Evolutionary conservation across 2,888 invertebrate species (phyloP).

Genomic region (Stomorhina lunata): DNA sequence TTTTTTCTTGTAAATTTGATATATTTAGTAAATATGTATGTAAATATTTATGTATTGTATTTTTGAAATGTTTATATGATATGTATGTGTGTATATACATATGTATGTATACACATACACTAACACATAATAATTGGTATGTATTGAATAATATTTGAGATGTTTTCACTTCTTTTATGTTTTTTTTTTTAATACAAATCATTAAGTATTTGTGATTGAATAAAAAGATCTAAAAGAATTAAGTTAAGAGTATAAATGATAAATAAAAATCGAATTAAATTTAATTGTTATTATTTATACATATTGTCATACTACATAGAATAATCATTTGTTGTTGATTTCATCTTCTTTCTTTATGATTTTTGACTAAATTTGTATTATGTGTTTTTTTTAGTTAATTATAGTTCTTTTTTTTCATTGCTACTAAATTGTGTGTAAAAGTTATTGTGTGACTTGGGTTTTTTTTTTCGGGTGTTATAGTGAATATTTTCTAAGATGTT

Average conservation of each 20-base stretch:
- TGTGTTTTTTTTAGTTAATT: constrained; percentile 7
- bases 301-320: constrained; percentile 67
- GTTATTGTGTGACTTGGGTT: constrained; percentile 34
- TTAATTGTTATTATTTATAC: constrained; percentile 29
- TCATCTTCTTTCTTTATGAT: constrained; percentile 29
- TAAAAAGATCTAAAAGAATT: background rate
- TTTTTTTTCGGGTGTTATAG: constrained; percentile 35
- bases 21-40: constrained; percentile 39
- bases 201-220: background rate
- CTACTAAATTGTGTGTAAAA: constrained; percentile 47
- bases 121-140: constrained; percentile 11
- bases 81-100: constrained; percentile 7
- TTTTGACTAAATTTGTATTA: constrained; percentile 36
- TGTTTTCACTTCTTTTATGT: background rate
- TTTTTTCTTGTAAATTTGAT: constrained; percentile 22
- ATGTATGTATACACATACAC: background rate
- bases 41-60: constrained; percentile 42
- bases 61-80: background rate
- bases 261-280: background rate
- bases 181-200: background rate
- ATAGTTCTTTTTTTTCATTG: constrained; percentile 29
- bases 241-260: constrained; percentile 1
- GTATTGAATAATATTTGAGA: constrained; percentile 1
- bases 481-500: constrained; percentile 40
- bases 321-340: constrained; percentile 17